phyloP scores from a whole-genome alignment of 2,888 invertebrate genomes.

The Agrochola macilenta region DNA sequence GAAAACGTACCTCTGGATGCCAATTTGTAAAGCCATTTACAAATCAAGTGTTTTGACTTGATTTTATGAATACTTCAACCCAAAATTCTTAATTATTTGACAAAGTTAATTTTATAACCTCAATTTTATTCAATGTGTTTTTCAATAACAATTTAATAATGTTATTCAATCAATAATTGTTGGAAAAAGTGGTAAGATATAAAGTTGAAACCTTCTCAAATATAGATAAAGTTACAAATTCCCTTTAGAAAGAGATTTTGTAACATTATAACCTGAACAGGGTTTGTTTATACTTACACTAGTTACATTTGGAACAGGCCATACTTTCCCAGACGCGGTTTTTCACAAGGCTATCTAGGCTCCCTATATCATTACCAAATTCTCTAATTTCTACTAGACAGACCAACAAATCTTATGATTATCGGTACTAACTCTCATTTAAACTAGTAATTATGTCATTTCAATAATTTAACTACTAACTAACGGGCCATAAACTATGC shows the following conservation, averaged over 20 bases:
- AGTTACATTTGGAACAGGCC: not conserved
- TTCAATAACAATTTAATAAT: too few relatives aligned
- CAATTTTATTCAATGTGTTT: too few relatives aligned
- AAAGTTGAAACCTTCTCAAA: not conserved
- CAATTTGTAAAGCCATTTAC: too few relatives aligned
- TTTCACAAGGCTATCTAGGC: not conserved
- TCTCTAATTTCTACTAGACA: not conserved
- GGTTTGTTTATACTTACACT: not conserved
- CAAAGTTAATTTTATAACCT: too few relatives aligned
- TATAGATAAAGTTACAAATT: not conserved
- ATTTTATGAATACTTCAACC: too few relatives aligned
- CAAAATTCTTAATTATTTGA: too few relatives aligned
- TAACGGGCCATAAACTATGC: conserved; percentile 27
- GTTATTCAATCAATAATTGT: not conserved
- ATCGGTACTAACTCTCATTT: conserved; percentile 14
- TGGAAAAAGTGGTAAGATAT: too few relatives aligned
- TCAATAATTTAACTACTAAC: conserved; percentile 24
- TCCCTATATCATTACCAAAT: not conserved
- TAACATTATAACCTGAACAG: not conserved
- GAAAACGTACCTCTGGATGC: too few relatives aligned
- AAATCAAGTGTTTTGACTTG: not conserved
- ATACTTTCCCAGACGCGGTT: not conserved
- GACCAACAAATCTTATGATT: conserved; percentile 27
- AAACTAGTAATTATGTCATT: conserved; percentile 21
- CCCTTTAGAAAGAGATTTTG: not conserved